Evolutionary conservation across 2,888 invertebrate genomes (phyloP).

Genomic region (Lithophane socia): DNA sequence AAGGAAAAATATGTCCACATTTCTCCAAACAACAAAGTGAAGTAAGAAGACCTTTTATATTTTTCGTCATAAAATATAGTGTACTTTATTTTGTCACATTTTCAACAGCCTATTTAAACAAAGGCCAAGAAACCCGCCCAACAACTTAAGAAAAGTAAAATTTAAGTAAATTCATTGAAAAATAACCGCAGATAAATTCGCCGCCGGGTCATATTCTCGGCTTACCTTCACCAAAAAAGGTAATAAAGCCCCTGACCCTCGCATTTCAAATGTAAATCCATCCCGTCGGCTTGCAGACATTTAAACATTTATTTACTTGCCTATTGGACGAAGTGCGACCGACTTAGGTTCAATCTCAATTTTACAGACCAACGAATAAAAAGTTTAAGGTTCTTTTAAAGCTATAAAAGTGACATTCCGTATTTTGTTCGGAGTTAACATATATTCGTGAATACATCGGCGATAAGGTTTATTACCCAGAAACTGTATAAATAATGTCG

Average conservation of each 20-base stretch:
- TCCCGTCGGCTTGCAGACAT: slow-evolving; percentile 74
- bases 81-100: slow-evolving; percentile 6
- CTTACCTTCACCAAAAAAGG: slow-evolving; percentile 77
- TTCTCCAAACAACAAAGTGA: background rate
- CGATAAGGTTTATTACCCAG: slow-evolving; percentile 39
- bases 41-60: background rate
- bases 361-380: slow-evolving; percentile 67
- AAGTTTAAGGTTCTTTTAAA: slow-evolving; percentile 55
- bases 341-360: slow-evolving; percentile 69
- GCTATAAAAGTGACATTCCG: slow-evolving; percentile 56
- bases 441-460: slow-evolving; percentile 36
- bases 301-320: slow-evolving; percentile 81
- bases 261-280: slow-evolving; percentile 84
- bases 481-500: slow-evolving; percentile 32
- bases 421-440: slow-evolving; percentile 44
- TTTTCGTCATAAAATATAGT: slow-evolving; percentile 16
- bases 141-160: slow-evolving; percentile 44
- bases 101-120: slow-evolving; percentile 15
- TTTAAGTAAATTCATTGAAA: slow-evolving; percentile 60
- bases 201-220: slow-evolving; percentile 65
- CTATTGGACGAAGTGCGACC: slow-evolving; percentile 70
- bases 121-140: background rate
- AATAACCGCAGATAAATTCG: slow-evolving; percentile 67
- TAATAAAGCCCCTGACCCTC: slow-evolving; percentile 79
- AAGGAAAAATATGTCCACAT: slow-evolving; percentile 21